Evolutionary conservation across 2,797 vertebrate genomes (phyloP).

Genomic region (Lagocephalus sceleratus): DNA sequence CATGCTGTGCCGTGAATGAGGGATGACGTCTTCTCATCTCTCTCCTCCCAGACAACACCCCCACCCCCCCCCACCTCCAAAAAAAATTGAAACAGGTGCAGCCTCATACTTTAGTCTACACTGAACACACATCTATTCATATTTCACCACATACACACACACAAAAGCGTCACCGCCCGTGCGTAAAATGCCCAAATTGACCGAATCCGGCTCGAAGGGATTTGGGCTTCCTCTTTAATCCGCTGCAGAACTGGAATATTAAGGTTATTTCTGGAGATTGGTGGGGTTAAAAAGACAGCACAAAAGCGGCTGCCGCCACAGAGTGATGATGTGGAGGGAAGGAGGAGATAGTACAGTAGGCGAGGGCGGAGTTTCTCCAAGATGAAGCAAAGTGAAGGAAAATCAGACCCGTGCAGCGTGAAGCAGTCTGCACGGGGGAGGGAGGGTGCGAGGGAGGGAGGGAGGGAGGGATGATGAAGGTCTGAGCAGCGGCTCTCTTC

Average conservation of each 20-base stretch:
- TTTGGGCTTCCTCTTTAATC: slow-evolving; percentile 29
- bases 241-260: slow-evolving; percentile 17
- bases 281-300: not conserved
- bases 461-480: slow-evolving; percentile 36
- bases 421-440: slow-evolving; percentile 2
- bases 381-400: slow-evolving; percentile 51
- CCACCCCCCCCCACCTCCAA: not conserved
- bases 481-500: slow-evolving; percentile 36
- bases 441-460: slow-evolving; percentile 24
- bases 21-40: not conserved
- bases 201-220: slow-evolving; percentile 4
- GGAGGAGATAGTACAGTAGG: slow-evolving; percentile 35
- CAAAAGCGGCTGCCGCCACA: slow-evolving; percentile 51
- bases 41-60: not conserved
- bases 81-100: not conserved
- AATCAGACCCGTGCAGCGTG: slow-evolving; percentile 31
- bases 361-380: slow-evolving; percentile 69
- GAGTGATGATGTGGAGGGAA: slow-evolving; percentile 40
- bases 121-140: slow-evolving; percentile 6
- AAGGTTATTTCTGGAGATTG: slow-evolving; percentile 18
- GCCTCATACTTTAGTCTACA: slow-evolving; percentile 16
- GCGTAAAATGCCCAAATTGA: slow-evolving; percentile 36
- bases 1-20: slow-evolving; percentile 15
- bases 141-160: slow-evolving; percentile 14
- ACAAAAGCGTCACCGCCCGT: slow-evolving; percentile 20